Evolutionary conservation across 2,113 vertebrate genomes (phyloP).

Genomic region (Chlamydotis undulata): DNA sequence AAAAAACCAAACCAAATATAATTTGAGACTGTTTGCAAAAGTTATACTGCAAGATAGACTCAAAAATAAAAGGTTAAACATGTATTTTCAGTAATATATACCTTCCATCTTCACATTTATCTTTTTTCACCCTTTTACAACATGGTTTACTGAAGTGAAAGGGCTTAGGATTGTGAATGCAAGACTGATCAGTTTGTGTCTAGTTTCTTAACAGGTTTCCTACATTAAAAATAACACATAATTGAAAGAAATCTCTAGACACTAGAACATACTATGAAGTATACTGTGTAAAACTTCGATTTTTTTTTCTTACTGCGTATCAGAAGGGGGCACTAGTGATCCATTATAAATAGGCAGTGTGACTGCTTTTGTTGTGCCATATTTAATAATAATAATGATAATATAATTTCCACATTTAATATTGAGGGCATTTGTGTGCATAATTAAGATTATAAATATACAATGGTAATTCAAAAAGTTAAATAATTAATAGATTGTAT

Average conservation of each 20-base stretch:
- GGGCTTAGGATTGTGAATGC: not conserved
- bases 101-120: not conserved
- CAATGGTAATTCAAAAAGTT: conserved; percentile 66
- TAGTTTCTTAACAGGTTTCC: not conserved
- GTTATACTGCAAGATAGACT: not conserved
- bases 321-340: conserved; percentile 80
- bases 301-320: conserved; percentile 33
- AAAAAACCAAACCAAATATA: not conserved
- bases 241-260: conserved; percentile 41
- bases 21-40: not conserved
- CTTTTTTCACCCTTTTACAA: not conserved
- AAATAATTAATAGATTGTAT: conserved; percentile 70
- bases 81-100: not conserved
- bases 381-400: conserved; percentile 59
- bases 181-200: not conserved
- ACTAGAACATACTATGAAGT: not conserved
- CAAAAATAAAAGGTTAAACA: not conserved
- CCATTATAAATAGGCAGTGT: conserved; percentile 56
- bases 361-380: conserved; percentile 67
- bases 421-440: conserved; percentile 61
- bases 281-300: conserved; percentile 1
- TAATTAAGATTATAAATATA: conserved; percentile 72
- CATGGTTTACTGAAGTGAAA: not conserved
- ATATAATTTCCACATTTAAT: conserved; percentile 67
- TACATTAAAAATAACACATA: conserved; percentile 16